phyloP scores from a whole-genome alignment of 1,140 invertebrate species.

The Penaeus vannamei region DNA sequence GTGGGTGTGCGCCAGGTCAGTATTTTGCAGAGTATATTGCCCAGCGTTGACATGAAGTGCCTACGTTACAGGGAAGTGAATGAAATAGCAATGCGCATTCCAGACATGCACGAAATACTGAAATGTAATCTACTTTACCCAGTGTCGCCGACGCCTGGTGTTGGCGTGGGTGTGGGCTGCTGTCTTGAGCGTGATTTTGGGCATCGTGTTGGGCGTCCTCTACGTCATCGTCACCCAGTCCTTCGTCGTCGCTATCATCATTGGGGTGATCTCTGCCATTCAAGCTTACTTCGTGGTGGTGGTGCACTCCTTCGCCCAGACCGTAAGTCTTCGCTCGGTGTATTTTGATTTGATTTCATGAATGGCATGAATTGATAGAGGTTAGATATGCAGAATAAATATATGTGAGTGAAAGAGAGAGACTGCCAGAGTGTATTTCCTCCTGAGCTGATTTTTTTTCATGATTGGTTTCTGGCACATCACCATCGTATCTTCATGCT shows the following conservation, averaged over 20 bases:
- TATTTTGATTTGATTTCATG: too few relatives aligned
- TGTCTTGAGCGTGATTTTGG: background rate
- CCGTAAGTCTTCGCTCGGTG: background rate
- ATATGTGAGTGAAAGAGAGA: too few relatives aligned
- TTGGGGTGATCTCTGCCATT: background rate
- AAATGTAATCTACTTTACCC: background rate
- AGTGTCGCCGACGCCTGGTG: background rate
- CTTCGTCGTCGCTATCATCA: background rate
- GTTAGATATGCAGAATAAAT: too few relatives aligned
- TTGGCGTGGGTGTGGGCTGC: background rate
- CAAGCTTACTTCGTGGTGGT: slow-evolving; percentile 2
- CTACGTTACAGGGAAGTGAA: too few relatives aligned
- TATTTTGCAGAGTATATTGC: background rate
- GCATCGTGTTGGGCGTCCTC: background rate
- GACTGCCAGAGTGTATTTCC: too few relatives aligned
- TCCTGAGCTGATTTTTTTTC: too few relatives aligned
- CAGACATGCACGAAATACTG: too few relatives aligned
- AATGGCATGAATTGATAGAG: too few relatives aligned
- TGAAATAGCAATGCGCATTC: too few relatives aligned
- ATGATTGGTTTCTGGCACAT: too few relatives aligned
- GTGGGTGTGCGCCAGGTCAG: background rate
- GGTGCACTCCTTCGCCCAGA: background rate
- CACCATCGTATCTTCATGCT: too few relatives aligned
- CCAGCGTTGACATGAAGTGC: too few relatives aligned
- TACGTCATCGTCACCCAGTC: background rate